Percentiles rank a stretch among this genome's conserved stretches.
These are phyloP conservation scores for Amia ocellicauda DNA, from an alignment of 2,113 vertebrate species.

Conservation along the genomic window DNA sequence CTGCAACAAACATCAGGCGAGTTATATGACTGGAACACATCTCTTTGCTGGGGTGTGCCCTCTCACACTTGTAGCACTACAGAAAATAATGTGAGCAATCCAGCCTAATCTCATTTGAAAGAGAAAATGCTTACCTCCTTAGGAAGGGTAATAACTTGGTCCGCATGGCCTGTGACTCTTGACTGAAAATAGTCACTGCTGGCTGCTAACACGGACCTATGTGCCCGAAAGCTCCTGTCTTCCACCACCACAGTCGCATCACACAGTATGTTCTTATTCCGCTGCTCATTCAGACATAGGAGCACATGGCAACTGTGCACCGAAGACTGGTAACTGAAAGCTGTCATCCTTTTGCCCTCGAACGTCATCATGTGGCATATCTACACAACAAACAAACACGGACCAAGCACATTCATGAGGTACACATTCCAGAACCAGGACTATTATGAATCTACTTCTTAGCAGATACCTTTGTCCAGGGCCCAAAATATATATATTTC, in stretches of 20 bases:
- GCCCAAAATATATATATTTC: no score
- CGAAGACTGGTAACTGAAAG: constrained; percentile 71
- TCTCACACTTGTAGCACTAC: no score
- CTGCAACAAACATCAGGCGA: no score
- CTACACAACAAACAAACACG: constrained; percentile 32
- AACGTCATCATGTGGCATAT: constrained; percentile 55
- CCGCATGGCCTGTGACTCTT: constrained; percentile 59
- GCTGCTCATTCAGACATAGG: constrained; percentile 62
- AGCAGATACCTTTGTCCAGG: no score
- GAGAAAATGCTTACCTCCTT: constrained; percentile 85
- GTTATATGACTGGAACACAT: no score
- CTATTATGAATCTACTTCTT: no score
- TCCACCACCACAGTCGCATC: constrained; percentile 81
- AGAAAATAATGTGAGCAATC: no score
- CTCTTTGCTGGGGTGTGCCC: no score
- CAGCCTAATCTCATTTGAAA: no score
- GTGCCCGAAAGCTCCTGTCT: constrained; percentile 78
- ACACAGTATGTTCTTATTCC: constrained; percentile 63
- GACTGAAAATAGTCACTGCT: constrained; percentile 86
- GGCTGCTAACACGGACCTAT: constrained; percentile 83
- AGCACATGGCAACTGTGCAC: constrained; percentile 65
- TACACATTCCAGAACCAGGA: no score
- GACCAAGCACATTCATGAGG: not conserved
- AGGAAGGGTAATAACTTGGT: constrained; percentile 73
- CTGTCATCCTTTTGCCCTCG: constrained; percentile 53